These are phyloP conservation scores for Labeo catla DNA, from an alignment of 2,113 vertebrate species.

Conservation along the genomic window DNA sequence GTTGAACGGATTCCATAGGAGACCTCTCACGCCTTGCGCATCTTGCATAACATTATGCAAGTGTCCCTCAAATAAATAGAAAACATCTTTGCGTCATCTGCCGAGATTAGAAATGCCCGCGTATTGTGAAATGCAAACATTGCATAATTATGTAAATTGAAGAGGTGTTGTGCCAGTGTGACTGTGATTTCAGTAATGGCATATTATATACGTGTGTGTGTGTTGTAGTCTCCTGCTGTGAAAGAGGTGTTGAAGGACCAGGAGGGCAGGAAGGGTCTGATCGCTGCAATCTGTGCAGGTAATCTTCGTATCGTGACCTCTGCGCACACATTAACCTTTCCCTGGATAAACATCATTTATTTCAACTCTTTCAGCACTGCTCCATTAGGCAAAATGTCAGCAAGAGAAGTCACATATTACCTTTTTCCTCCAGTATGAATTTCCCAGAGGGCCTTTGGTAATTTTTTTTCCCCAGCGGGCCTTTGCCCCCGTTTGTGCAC, in stretches of 20 bases:
- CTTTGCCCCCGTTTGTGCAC: neutral
- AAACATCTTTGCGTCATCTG: slow-evolving; percentile 20
- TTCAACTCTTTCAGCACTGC: neutral
- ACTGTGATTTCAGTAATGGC: neutral
- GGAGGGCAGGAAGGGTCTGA: slow-evolving; percentile 89
- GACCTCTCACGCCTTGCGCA: neutral
- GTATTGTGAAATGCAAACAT: neutral
- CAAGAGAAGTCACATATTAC: slow-evolving; percentile 13
- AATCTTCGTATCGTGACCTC: slow-evolving; percentile 39
- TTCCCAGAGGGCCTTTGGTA: slow-evolving; percentile 6
- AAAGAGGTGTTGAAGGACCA: slow-evolving; percentile 92
- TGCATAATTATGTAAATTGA: slow-evolving; percentile 7
- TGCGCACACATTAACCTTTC: slow-evolving; percentile 30
- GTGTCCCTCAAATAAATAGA: neutral
- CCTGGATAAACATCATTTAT: neutral
- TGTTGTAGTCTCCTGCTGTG: slow-evolving; percentile 85
- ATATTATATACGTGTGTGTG: slow-evolving; percentile 41
- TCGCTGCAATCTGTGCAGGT: slow-evolving; percentile 99
- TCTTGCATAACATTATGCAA: slow-evolving; percentile 4
- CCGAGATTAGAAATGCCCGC: neutral
- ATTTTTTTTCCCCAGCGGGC: neutral
- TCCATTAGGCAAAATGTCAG: slow-evolving; percentile 21
- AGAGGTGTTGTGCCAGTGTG: neutral
- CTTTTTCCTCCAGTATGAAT: neutral
- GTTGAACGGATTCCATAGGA: neutral